Evolutionary conservation across 2,797 vertebrate species (phyloP).

Genomic region (Geotrypetes seraphini): DNA sequence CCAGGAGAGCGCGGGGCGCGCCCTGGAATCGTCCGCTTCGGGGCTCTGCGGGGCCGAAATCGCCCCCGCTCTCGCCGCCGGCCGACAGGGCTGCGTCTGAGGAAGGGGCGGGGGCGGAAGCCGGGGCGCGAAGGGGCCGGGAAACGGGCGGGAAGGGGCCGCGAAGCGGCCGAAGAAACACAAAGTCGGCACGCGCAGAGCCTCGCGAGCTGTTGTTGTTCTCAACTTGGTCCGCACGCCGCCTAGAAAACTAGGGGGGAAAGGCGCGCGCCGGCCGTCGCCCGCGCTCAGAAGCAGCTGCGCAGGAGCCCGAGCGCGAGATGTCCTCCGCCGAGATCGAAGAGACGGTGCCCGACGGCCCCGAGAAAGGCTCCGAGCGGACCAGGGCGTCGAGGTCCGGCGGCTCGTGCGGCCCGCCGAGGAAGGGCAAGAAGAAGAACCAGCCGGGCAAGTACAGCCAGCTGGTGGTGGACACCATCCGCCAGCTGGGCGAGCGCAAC

Average conservation of each 20-base stretch:
- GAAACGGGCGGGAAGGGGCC: constrained; percentile 4
- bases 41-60: too few species aligned
- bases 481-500: constrained; percentile 58
- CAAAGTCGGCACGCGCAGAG: constrained; percentile 43
- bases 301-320: too few species aligned
- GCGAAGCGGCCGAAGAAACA: constrained; percentile 51
- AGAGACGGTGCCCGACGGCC: constrained; percentile 39
- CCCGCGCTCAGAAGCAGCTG: too few species aligned
- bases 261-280: too few species aligned
- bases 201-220: constrained; percentile 63
- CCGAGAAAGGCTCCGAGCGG: constrained; percentile 13
- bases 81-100: too few species aligned
- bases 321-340: constrained; percentile 50
- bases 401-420: too few species aligned
- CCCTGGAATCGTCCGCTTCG: constrained; percentile 21
- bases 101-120: neutral
- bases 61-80: too few species aligned
- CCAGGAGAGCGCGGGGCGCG: constrained; percentile 19
- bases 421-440: constrained; percentile 66
- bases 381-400: too few species aligned
- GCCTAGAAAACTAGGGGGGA: too few species aligned
- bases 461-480: constrained; percentile 67
- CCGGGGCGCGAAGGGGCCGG: neutral
- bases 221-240: constrained; percentile 66
- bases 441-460: constrained; percentile 72